phyloP scores from a whole-genome alignment of 2,113 vertebrate genomes.

The Microcebus ravelobensis region DNA sequence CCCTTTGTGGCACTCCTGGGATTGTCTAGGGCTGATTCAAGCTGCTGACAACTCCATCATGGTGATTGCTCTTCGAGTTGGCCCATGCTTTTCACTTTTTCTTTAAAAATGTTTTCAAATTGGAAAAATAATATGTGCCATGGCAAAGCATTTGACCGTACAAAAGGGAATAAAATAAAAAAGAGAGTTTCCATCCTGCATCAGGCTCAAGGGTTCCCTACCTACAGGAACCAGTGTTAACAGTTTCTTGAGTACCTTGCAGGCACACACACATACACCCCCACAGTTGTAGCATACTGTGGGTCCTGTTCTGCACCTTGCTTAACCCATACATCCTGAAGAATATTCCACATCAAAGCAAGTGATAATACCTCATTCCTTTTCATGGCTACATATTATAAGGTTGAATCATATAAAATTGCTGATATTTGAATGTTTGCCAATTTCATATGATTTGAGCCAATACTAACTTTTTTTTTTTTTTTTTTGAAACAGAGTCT shows the following conservation, averaged over 20 bases:
- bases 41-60: background rate
- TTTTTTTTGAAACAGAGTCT: no score
- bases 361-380: background rate
- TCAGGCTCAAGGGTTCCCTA: background rate
- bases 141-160: background rate
- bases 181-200: background rate
- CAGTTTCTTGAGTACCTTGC: background rate
- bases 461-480: background rate
- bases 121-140: background rate
- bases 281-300: background rate
- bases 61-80: background rate
- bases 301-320: background rate
- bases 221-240: background rate
- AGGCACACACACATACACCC: background rate
- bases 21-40: background rate
- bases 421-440: background rate
- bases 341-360: background rate
- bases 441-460: background rate
- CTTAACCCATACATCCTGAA: background rate
- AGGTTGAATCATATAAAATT: conserved; percentile 19
- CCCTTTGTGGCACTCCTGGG: background rate
- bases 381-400: background rate
- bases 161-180: conserved; percentile 5
- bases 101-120: conserved; percentile 39
- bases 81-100: conserved; percentile 21